A percentile compares a stretch with the other conserved stretches of the same genome.
These are phyloP conservation scores for fruit fly (Drosophila melanogaster) DNA, from an alignment of 1,140 invertebrate species.

Conservation along the genomic window DNA sequence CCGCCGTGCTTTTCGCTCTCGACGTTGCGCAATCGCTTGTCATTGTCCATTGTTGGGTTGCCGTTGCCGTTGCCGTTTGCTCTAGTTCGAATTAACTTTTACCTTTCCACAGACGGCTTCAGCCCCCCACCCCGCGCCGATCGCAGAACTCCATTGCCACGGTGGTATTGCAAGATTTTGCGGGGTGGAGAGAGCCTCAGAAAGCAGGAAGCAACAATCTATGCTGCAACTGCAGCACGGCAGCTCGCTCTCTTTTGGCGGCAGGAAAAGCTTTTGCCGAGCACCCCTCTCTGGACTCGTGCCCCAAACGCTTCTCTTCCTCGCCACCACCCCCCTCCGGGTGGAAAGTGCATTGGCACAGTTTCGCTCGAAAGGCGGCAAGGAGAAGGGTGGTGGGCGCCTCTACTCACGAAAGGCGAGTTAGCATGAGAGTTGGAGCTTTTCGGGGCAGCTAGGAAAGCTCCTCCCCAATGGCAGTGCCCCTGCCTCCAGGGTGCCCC, in stretches of 20 bases:
- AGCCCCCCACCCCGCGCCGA: slow-evolving; percentile 19
- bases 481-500: neutral
- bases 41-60: slow-evolving; percentile 51
- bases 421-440: neutral
- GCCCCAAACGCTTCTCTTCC: neutral
- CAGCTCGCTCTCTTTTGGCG: slow-evolving; percentile 18
- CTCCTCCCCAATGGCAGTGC: slow-evolving; percentile 14
- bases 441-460: slow-evolving; percentile 14
- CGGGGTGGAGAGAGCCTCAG: neutral
- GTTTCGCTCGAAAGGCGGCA: slow-evolving; percentile 13
- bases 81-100: slow-evolving; percentile 72
- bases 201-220: slow-evolving; percentile 50
- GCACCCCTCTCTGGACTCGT: slow-evolving; percentile 1
- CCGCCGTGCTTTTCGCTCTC: slow-evolving; percentile 27
- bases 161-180: neutral
- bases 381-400: slow-evolving; percentile 12
- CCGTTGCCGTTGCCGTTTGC: slow-evolving; percentile 23
- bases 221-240: slow-evolving; percentile 37
- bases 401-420: slow-evolving; percentile 20
- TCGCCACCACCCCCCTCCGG: no score
- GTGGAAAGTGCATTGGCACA: slow-evolving; percentile 49
- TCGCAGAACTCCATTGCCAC: slow-evolving; percentile 39
- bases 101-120: slow-evolving; percentile 51
- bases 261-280: slow-evolving; percentile 32
- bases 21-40: slow-evolving; percentile 71